Evolutionary conservation across 2,888 invertebrate species (phyloP), one percentile per base, ranked within the genome.

Genomic region (Ennomos erosarius): DNA sequence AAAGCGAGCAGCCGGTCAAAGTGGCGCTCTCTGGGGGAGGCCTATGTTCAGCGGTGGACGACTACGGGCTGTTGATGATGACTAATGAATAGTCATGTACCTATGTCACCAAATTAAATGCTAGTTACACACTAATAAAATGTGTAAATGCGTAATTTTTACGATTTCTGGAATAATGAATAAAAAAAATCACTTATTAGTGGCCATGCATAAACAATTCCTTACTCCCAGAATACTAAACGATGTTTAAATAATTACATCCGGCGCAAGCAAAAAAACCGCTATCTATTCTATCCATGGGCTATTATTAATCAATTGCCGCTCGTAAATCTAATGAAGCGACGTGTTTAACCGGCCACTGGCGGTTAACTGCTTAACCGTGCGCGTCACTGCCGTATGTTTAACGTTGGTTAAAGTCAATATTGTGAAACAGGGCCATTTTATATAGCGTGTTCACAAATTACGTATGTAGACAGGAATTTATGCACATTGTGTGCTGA

Each of bases 241-340:
- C 40, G 45, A 39, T 49, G 48, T 33, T 50, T 42, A 26, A 26
- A 26, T 26, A 26, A 55, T 52, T 37, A 26, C 26, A 26, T 42
- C 36, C 43, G 2, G 33, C 10, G 26, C 2, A 50, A 8, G 36
- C 36, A 64, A 45, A 64, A 50, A 43, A 34, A 53, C 52, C 48
- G 56, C 54, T 58, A 68, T 64, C 57, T 53, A 52, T 55, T 55
- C 46, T 51, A 62, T 54, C 45, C 46, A 43, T 52, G 43, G 66
- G 65, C 64, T 69, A 70, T 69, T 68, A 74, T 71, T 69, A 74
- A 73, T 73, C 73, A 74, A 73, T 75, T 70, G 70, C 55, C 37
- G 47, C 60, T 58, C 73, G 67, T 67, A 68, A 73, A 71, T 71
- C 69, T 61, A 67, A 63, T 67, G 69, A 72, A 69, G 64, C 68